Evolutionary conservation across 1,140 invertebrate genomes (phyloP).

Genomic region (Brachionus rotundiformis): DNA sequence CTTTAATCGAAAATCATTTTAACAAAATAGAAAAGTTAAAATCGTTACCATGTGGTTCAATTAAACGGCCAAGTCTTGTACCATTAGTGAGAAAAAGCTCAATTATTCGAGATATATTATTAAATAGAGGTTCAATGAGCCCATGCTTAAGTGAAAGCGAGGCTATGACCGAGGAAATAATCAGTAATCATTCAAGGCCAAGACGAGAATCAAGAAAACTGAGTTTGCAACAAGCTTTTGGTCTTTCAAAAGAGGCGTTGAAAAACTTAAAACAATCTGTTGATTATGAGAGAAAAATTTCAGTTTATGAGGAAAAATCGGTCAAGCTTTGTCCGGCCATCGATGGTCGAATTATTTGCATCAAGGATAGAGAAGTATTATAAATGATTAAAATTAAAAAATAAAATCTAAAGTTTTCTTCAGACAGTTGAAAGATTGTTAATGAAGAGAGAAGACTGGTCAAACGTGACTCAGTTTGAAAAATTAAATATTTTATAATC

Average conservation of each 20-base stretch:
- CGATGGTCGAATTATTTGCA: constrained; percentile 8
- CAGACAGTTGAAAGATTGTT: background rate
- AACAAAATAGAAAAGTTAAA: constrained; percentile 20
- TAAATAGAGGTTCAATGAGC: background rate
- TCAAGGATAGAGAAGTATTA: constrained; percentile 25
- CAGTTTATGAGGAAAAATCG: constrained; percentile 17
- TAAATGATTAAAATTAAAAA: background rate
- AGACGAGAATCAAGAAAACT: constrained; percentile 38
- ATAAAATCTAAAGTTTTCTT: background rate
- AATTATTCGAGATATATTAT: background rate
- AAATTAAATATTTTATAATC: background rate
- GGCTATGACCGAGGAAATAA: background rate
- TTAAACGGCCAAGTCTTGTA: background rate
- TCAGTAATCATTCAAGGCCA: background rate
- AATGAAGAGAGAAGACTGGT: background rate
- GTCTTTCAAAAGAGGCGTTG: constrained; percentile 14
- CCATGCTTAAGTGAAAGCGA: background rate
- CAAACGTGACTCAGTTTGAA: background rate
- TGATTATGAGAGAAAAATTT: background rate
- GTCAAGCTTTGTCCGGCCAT: background rate
- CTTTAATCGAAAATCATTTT: constrained; percentile 26
- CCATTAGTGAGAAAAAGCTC: constrained; percentile 22
- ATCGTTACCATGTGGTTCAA: background rate
- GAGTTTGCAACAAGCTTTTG: constrained; percentile 5
- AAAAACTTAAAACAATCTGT: background rate